Conservation (phyloP, 2,797 vertebrate genomes). For the Pelochelys cantorii region DNA sequence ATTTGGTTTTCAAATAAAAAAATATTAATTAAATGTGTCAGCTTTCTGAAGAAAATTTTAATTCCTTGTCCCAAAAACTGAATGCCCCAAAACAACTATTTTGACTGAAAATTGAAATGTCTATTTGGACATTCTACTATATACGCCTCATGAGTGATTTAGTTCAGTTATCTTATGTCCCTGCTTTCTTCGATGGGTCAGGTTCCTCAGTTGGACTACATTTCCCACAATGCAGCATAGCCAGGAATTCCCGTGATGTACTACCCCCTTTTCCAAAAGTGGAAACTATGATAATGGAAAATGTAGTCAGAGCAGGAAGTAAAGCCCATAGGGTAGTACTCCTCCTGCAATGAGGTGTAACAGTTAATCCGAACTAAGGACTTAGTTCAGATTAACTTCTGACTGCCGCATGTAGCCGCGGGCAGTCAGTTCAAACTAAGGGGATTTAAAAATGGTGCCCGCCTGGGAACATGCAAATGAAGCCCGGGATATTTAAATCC, state of each 20-base stretch:
- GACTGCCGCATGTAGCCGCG: too few relatives aligned
- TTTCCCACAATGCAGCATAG: neutral
- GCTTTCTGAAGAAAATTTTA: neutral
- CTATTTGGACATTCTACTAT: neutral
- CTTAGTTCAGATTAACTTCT: too few relatives aligned
- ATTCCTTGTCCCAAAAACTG: neutral
- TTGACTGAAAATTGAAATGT: neutral
- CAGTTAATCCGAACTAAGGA: too few relatives aligned
- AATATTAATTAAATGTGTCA: neutral
- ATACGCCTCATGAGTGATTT: neutral
- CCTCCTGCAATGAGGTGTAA: too few relatives aligned
- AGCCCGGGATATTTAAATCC: too few relatives aligned
- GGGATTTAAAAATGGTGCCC: too few relatives aligned
- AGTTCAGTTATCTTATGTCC: neutral
- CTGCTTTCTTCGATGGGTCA: neutral
- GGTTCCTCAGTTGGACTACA: neutral
- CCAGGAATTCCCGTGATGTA: neutral
- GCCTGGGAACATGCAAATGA: too few relatives aligned
- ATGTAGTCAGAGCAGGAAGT: neutral
- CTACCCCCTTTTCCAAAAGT: neutral
- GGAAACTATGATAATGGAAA: rapidly evolving
- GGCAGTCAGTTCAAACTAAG: too few relatives aligned
- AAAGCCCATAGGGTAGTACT: neutral
- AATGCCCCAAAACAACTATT: neutral
- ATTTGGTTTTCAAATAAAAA: neutral